Conservation (phyloP, 2,797 vertebrate genomes). For the Dicrostonyx torquatus region DNA sequence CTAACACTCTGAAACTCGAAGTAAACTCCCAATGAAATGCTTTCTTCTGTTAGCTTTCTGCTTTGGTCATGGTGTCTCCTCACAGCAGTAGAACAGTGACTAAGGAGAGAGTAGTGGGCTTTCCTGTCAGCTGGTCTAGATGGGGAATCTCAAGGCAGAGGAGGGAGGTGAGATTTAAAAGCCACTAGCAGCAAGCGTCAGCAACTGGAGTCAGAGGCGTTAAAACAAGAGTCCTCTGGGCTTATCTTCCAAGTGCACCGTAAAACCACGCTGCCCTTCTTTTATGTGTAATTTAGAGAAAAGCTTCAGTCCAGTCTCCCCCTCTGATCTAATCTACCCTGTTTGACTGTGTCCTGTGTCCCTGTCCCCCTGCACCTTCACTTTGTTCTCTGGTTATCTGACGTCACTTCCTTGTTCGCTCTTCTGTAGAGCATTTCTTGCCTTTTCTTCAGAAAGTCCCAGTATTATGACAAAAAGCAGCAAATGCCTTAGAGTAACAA, state of each 20-base stretch:
- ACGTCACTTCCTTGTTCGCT: not conserved
- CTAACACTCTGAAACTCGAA: not conserved
- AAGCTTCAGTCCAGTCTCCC: not conserved
- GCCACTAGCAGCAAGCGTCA: not conserved
- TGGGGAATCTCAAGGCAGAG: not conserved
- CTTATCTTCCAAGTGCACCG: not conserved
- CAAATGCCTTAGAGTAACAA: not conserved
- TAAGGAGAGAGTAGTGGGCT: not conserved
- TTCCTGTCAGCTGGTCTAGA: not conserved
- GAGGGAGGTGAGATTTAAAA: not conserved
- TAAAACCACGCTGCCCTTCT: not conserved
- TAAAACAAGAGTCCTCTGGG: not conserved
- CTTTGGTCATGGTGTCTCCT: not conserved
- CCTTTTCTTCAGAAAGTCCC: not conserved
- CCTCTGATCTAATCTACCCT: not conserved
- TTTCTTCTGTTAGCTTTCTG: not conserved
- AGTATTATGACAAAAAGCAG: not conserved
- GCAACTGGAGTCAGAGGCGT: not conserved
- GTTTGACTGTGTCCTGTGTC: fast-evolving
- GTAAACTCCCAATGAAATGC: not conserved
- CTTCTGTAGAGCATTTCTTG: not conserved
- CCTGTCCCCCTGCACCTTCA: not conserved
- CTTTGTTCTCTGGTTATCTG: not conserved
- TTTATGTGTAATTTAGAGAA: not conserved
- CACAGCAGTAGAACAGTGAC: not conserved